These are phyloP conservation scores for Noturus placidus DNA, from an alignment of 2,113 vertebrate species.

Conservation along the genomic window DNA sequence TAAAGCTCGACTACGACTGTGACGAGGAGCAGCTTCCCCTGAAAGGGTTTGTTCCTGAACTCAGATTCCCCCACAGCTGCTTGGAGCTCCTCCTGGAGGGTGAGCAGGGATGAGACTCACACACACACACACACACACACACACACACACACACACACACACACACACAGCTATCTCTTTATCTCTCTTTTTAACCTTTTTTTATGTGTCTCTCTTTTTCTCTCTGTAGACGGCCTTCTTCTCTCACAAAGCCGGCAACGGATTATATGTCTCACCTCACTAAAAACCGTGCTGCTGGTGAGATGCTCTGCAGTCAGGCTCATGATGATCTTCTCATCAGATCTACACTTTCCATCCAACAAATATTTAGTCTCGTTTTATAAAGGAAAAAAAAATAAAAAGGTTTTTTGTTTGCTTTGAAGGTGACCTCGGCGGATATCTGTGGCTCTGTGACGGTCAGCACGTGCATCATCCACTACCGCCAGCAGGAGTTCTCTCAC, in stretches of 20 bases:
- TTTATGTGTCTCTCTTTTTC: not conserved
- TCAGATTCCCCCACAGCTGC: slow-evolving; percentile 88
- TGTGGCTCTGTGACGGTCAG: slow-evolving; percentile 81
- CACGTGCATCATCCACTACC: slow-evolving; percentile 96
- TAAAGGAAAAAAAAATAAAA: not conserved
- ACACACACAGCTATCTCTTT: not conserved
- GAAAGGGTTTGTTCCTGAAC: slow-evolving; percentile 83
- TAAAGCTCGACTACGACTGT: slow-evolving; percentile 80
- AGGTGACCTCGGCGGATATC: slow-evolving; percentile 90
- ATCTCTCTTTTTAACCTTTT: too few species aligned
- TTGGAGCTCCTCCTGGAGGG: slow-evolving; percentile 87
- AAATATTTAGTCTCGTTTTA: not conserved
- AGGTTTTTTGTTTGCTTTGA: slow-evolving; percentile 43
- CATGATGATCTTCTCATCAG: not conserved
- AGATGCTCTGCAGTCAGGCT: slow-evolving; percentile 13
- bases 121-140: not conserved
- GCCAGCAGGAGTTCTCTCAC: slow-evolving; percentile 93
- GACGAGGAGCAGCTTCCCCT: slow-evolving; percentile 84
- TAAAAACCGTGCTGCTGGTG: slow-evolving; percentile 86
- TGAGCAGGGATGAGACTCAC: slow-evolving; percentile 49
- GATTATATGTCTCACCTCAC: slow-evolving; percentile 87
- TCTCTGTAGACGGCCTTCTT: slow-evolving; percentile 84
- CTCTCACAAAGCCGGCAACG: slow-evolving; percentile 96
- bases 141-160: slow-evolving; percentile 18
- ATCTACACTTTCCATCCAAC: not conserved